phyloP scores from a whole-genome alignment of 2,113 vertebrate species.

The Crocuta crocuta region DNA sequence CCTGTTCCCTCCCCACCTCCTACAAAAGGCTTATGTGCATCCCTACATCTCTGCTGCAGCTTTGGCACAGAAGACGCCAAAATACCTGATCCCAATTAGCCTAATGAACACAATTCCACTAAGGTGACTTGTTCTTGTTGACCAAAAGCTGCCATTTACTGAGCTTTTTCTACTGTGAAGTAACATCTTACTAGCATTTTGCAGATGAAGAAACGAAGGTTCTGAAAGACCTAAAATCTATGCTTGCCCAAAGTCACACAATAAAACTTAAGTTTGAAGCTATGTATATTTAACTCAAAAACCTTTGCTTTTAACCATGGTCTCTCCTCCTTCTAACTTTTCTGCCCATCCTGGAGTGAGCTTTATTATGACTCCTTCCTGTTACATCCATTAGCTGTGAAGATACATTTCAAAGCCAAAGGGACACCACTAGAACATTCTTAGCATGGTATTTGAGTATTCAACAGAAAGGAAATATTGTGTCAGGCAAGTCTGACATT shows the following conservation, averaged over 20 bases:
- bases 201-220: background rate
- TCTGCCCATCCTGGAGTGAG: background rate
- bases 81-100: background rate
- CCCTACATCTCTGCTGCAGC: background rate
- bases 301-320: background rate
- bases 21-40: accelerated
- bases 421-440: background rate
- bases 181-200: background rate
- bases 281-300: background rate
- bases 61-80: background rate
- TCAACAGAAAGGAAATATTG: background rate
- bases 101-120: background rate
- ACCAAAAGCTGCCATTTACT: background rate
- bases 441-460: background rate
- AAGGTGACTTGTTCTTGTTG: background rate
- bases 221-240: background rate
- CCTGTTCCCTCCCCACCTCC: background rate
- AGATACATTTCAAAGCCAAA: background rate
- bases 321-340: background rate
- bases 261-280: background rate
- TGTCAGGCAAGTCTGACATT: background rate
- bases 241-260: background rate
- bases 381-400: background rate
- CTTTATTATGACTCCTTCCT: background rate
- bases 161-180: background rate